Evolutionary conservation across 1,140 invertebrate genomes (phyloP), one percentile per base, ranked within the genome.

Genomic region (Lineus longissimus): DNA sequence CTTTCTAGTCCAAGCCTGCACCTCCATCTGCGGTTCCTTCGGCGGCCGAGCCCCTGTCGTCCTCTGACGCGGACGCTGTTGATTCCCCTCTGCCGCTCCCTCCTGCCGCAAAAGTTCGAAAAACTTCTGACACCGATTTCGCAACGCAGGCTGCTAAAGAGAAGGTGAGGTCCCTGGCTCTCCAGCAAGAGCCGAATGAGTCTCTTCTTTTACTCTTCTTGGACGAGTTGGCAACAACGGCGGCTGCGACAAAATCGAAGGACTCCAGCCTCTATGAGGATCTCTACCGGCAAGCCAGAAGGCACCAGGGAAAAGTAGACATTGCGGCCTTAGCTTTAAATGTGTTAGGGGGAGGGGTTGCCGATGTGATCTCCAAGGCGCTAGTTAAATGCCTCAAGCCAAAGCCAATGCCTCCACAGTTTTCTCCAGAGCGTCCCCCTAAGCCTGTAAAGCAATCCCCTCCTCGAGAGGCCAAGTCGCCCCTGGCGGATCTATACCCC

Each of bases 261-360:
- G 61, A 67, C 7, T 59, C 58, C 22, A 61, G 63, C 15, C 57
- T 31, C 6, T 63, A 57, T 57, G 65, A 67, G 25, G 58, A 67
- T 27, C 19, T 67, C 15, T 55, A 33, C 36, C 43, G 65, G 17
- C 65, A 67, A 22, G 65, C 62, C 23, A 61, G 51, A 57, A 15
- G 59, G 13, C 29, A 63, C 51, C 36, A 55, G 41, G 22, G 11
- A 17, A 62, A 67, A 36, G 30, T 67, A 41, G 29, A 61, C 41
- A 61, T 67, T 33, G 27, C 62, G 25, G 25, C 2, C 27, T 54
- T 67, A 9, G 59, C 41, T 40, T 36, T 67, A 27, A 47, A 47
- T 19, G 58, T 67, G 4, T 29, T 63, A 23, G 65, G 61, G 7
- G 57, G 61, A 13, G 63, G 63, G n/a, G 61, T 40, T 0, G 57